Conservation (phyloP, 2,888 invertebrate genomes). For the Drosophila sordidula region DNA sequence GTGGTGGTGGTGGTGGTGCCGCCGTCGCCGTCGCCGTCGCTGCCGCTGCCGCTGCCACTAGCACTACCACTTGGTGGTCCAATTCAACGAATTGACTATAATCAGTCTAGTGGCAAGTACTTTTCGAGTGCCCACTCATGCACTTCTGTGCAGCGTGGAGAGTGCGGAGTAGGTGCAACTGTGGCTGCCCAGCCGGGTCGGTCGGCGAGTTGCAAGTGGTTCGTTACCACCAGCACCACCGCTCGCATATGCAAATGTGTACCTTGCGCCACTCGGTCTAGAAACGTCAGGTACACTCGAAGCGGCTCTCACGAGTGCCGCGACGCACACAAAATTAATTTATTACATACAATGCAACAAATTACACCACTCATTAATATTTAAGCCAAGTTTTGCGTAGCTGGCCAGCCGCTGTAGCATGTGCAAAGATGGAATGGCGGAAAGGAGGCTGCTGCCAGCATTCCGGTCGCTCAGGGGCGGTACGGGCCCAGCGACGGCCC, state of each 20-base stretch:
- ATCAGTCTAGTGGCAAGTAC: slow-evolving; percentile 82
- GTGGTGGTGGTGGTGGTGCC: slow-evolving; percentile 30
- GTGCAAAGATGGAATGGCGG: slow-evolving; percentile 28
- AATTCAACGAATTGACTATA: slow-evolving; percentile 81
- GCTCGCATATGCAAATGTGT: slow-evolving; percentile 71
- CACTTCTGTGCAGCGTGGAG: slow-evolving; percentile 65
- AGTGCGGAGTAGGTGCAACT: slow-evolving; percentile 36
- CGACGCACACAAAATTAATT: slow-evolving; percentile 77
- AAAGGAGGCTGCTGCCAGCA: slow-evolving; percentile 29
- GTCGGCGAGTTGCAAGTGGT: slow-evolving; percentile 75
- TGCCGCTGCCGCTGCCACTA: slow-evolving; percentile 6
- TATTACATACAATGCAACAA: slow-evolving; percentile 82
- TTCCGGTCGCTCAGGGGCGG: slow-evolving; percentile 34
- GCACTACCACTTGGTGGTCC: slow-evolving; percentile 75
- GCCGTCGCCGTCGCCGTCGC: slow-evolving; percentile 34
- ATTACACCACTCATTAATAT: slow-evolving; percentile 82
- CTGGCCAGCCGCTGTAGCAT: slow-evolving; percentile 37
- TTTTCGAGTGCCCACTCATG: slow-evolving; percentile 80
- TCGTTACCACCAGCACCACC: slow-evolving; percentile 17
- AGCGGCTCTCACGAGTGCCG: slow-evolving; percentile 51
- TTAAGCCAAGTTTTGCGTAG: slow-evolving; percentile 74
- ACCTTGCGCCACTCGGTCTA: slow-evolving; percentile 58
- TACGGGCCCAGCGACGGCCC: slow-evolving; percentile 37
- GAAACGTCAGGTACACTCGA: slow-evolving; percentile 46
- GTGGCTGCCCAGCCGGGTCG: slow-evolving; percentile 22